A percentile compares a stretch with the other conserved stretches of the same genome.
phyloP scores from a whole-genome alignment of 2,113 vertebrate genomes.

The Australoheros scitulus region DNA sequence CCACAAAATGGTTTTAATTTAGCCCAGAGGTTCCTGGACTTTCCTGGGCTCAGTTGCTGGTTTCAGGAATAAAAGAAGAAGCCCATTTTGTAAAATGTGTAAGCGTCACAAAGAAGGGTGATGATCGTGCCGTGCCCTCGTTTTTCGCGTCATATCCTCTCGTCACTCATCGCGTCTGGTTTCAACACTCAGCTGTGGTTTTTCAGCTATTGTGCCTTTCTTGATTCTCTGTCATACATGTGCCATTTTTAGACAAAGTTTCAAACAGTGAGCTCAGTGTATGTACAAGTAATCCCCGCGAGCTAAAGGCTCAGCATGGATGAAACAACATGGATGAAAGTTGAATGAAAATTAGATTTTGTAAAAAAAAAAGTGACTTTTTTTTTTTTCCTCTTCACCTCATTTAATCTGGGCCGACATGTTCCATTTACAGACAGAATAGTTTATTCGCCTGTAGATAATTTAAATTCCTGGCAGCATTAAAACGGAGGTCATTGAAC shows the following conservation, averaged over 20 bases:
- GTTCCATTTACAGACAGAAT: no score
- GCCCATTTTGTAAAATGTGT: not conserved
- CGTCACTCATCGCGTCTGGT: not conserved
- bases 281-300: not conserved
- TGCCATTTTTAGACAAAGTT: rapidly evolving
- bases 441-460: not conserved
- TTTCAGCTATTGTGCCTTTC: no score
- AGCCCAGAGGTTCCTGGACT: not conserved
- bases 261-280: not conserved
- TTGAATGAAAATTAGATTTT: not conserved
- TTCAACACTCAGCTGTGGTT: no score
- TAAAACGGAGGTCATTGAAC: not conserved
- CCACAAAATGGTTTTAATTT: not conserved
- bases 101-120: not conserved
- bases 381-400: not conserved
- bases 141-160: not conserved
- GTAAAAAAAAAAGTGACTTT: not conserved
- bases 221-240: rapidly evolving
- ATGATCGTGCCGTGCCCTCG: rapidly evolving
- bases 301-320: not conserved
- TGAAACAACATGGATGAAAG: not conserved
- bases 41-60: not conserved
- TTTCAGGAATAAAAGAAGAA: not conserved
- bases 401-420: not conserved
- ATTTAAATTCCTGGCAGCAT: not conserved